phyloP scores from a whole-genome alignment of 2,797 vertebrate species.

The Sebastes cheni region DNA sequence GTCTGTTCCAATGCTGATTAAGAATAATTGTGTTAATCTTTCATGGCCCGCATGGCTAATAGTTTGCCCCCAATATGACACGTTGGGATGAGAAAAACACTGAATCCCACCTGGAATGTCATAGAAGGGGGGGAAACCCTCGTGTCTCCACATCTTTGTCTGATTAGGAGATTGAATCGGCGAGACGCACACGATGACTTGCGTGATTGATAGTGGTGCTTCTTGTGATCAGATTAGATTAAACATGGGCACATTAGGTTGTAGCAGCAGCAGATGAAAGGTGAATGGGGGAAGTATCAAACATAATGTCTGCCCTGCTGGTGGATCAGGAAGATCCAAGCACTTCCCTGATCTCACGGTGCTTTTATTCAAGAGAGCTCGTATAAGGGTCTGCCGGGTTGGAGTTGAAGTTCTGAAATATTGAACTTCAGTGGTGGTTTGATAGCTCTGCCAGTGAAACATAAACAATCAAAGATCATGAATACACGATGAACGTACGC shows the following conservation, averaged over 20 bases:
- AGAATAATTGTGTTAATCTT: constrained; percentile 37
- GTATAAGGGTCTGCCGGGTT: background rate
- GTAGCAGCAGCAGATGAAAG: constrained; percentile 1
- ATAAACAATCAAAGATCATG: constrained; percentile 20
- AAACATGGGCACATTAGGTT: background rate
- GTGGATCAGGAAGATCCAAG: background rate
- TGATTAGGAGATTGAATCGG: background rate
- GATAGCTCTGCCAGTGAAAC: constrained; percentile 5
- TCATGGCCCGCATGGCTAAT: constrained; percentile 7
- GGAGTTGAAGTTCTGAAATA: constrained; percentile 14
- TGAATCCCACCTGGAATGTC: background rate
- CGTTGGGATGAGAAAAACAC: background rate
- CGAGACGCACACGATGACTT: background rate
- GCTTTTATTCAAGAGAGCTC: background rate
- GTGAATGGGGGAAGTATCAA: background rate
- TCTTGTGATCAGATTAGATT: background rate
- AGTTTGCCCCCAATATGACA: constrained; percentile 16
- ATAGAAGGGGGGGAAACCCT: background rate
- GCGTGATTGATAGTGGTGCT: background rate
- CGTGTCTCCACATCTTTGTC: background rate
- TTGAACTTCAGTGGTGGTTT: background rate
- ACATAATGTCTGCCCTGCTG: background rate
- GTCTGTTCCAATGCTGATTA: constrained; percentile 45
- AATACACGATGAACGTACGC: background rate
- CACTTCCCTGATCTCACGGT: background rate